phyloP scores from a whole-genome alignment of 1,140 invertebrate genomes.

The Stratiolaelaps scimitus region DNA sequence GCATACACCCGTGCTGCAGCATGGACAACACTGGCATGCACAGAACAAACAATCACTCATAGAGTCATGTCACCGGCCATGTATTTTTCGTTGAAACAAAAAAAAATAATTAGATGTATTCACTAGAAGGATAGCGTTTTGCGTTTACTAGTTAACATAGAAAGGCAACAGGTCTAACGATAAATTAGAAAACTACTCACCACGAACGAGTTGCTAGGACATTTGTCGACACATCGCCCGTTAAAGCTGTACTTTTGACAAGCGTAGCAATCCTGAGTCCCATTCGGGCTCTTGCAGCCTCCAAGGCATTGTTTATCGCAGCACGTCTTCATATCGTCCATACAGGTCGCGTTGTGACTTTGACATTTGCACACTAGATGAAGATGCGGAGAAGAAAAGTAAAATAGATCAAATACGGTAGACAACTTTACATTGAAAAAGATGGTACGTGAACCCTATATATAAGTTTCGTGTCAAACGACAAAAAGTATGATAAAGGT shows the following conservation, averaged over 20 bases:
- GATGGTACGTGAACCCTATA: neutral
- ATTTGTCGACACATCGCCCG: constrained; percentile 53
- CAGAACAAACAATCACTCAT: no score
- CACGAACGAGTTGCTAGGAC: constrained; percentile 54
- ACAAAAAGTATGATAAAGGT: no score
- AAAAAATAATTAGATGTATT: constrained; percentile 28
- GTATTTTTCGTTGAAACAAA: no score
- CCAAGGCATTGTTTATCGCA: constrained; percentile 69
- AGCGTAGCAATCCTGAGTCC: constrained; percentile 53
- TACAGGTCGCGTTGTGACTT: constrained; percentile 44
- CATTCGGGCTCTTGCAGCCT: constrained; percentile 54
- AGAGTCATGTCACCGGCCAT: no score
- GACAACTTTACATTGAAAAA: no score
- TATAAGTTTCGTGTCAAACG: no score
- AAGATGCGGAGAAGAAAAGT: no score
- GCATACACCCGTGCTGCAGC: no score
- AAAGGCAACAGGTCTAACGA: constrained; percentile 29
- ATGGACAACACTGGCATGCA: no score
- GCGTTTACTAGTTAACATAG: constrained; percentile 1
- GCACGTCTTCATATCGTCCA: constrained; percentile 45
- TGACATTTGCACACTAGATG: constrained; percentile 30
- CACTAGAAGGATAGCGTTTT: neutral
- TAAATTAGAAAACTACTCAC: constrained; percentile 39
- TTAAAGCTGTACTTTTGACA: constrained; percentile 55
- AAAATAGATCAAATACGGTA: no score